Evolutionary conservation across 1,140 invertebrate species (phyloP), one percentile per base, ranked within the genome.

Genomic region (Cotesia chilonis): DNA sequence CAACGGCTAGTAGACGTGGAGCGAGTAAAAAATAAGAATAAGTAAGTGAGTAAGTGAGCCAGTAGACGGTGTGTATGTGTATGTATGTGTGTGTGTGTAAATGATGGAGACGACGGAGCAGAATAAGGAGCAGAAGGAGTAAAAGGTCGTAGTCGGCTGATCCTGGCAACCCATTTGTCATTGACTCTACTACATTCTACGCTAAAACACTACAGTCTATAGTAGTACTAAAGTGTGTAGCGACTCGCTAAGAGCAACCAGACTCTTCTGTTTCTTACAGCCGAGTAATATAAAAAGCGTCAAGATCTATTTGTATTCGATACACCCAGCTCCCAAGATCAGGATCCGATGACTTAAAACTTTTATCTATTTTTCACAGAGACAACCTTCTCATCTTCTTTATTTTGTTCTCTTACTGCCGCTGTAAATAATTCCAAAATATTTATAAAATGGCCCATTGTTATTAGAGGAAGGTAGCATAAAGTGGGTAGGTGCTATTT

Each of bases 131-230:
- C 10, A 3, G 37, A 66, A 36, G 41, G 41, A 47, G 41, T 47
- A 47, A 47, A 72, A 76, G 75, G 68, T 78, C 71, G 77, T 70
- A 73, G 75, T 77, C 76, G 77, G 72, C 76, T 78, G 77, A 68
- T 76, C 77, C 75, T 81, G 79, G 78, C 79, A 81, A 81, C 76
- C 77, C 75, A 82, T 81, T 81, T 80, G 76, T 81, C 77, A 81
- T 17, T n/a, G n/a, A 17, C n/a, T 57, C 54, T 17, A 57, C n/a
- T 17, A 5, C 5, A 17, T 5, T 57, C 54, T 17, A 57, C n/a
- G 12, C 54, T 57, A 57, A 47, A 47, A 47, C 41, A 47, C 41
- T 47, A 47, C 41, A 47, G 41, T 47, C 41, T 47, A 47, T 47
- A 28, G 28, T 28, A 28, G 28, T 28, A 47, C 41, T 6, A 6